These are phyloP conservation scores for Aphyosemion australe DNA, from an alignment of 2,113 vertebrate species.

Conservation along the genomic window DNA sequence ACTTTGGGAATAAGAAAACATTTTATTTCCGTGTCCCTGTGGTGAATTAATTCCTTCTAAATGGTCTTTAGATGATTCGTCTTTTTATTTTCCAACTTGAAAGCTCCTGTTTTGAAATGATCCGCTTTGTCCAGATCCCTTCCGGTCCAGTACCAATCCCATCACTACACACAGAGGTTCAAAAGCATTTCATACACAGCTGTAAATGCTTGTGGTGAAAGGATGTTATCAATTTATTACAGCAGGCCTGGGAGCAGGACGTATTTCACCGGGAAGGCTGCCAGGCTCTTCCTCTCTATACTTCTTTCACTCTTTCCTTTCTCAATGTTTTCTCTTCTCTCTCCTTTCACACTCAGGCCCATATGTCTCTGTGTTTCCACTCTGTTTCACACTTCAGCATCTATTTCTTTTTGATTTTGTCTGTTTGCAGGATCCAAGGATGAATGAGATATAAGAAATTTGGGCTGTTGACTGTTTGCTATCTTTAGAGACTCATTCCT, in stretches of 20 bases:
- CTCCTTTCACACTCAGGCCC: slow-evolving; percentile 8
- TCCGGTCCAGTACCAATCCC: background rate
- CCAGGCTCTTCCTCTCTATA: slow-evolving; percentile 20
- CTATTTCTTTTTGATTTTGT: slow-evolving; percentile 22
- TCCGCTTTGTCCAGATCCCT: background rate
- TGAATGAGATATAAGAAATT: slow-evolving; percentile 44
- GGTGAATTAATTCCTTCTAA: background rate
- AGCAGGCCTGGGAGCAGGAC: slow-evolving; percentile 26
- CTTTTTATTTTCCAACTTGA: background rate
- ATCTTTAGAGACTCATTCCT: too few relatives aligned
- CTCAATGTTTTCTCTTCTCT: slow-evolving; percentile 21
- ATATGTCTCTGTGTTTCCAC: slow-evolving; percentile 9
- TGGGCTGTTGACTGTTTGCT: slow-evolving; percentile 8
- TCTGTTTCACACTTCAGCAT: slow-evolving; percentile 5
- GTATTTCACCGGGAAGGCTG: slow-evolving; percentile 34
- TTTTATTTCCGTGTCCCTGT: background rate
- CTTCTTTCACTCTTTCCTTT: slow-evolving; percentile 9
- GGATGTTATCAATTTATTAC: slow-evolving; percentile 44
- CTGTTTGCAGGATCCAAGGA: slow-evolving; percentile 16
- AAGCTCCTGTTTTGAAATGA: background rate
- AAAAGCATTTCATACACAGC: slow-evolving; percentile 5
- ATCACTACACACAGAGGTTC: slow-evolving; percentile 3
- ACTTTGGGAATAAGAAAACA: background rate
- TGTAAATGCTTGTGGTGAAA: slow-evolving; percentile 29
- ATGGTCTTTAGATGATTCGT: background rate